These are phyloP conservation scores for Conomelus anceps DNA, from an alignment of 2,888 invertebrate species.

Conservation along the genomic window DNA sequence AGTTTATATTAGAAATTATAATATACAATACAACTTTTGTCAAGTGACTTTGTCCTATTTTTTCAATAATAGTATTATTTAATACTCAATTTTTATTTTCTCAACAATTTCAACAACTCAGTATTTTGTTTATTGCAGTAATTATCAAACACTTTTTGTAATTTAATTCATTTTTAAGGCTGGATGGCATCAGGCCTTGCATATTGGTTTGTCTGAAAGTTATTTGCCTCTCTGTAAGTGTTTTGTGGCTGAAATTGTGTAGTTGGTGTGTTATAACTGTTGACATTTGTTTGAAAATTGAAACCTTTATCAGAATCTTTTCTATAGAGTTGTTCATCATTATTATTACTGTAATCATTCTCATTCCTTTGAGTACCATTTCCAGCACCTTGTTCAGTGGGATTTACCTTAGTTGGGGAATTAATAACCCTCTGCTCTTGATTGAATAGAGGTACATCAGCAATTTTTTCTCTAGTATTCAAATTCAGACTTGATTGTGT, in stretches of 20 bases:
- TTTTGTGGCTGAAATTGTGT: background rate
- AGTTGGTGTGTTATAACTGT: background rate
- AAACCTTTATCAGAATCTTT: background rate
- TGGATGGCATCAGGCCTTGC: background rate
- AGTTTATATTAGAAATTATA: too few species aligned
- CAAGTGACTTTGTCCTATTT: too few species aligned
- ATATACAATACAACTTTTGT: too few species aligned
- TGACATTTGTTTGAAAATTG: background rate
- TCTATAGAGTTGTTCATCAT: background rate
- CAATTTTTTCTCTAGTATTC: background rate
- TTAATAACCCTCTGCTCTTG: background rate
- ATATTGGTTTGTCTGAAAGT: background rate
- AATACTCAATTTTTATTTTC: too few species aligned
- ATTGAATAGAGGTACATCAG: background rate
- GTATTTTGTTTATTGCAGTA: too few species aligned
- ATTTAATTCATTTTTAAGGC: too few species aligned
- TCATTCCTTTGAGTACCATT: background rate
- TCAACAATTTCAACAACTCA: too few species aligned
- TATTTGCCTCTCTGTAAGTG: background rate
- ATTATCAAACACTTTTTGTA: background rate
- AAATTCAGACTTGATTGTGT: background rate
- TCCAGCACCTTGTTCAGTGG: background rate
- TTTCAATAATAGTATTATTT: too few species aligned
- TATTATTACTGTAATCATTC: background rate
- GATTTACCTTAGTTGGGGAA: background rate